These are phyloP conservation scores for Paraplagusia blochii DNA, from an alignment of 2,113 vertebrate genomes.

Conservation along the genomic window DNA sequence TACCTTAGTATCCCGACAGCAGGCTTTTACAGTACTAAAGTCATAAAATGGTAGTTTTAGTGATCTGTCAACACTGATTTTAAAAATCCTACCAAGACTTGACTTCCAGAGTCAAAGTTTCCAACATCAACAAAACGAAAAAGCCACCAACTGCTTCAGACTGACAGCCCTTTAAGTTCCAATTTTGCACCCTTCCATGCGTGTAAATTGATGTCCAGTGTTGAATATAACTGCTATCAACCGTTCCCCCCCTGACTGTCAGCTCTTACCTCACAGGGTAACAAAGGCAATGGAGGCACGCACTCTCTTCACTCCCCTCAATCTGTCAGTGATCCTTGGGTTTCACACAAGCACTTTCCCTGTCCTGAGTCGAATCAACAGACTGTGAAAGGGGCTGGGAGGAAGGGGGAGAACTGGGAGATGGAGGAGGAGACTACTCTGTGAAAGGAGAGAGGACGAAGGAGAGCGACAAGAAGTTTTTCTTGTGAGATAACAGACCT, in stretches of 20 bases:
- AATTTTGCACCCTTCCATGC: conserved; percentile 1
- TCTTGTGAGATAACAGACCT: conserved; percentile 1
- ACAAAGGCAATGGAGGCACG: conserved; percentile 23
- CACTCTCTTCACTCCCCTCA: conserved; percentile 37
- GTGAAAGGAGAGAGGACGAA: conserved; percentile 17
- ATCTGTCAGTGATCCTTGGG: conserved; percentile 65
- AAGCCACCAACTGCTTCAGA: background rate
- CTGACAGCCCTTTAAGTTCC: background rate
- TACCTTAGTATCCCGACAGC: conserved; percentile 2
- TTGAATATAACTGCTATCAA: conserved; percentile 3
- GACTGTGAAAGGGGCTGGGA: conserved; percentile 45
- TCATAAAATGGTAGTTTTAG: background rate
- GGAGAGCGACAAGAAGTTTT: background rate
- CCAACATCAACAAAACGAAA: conserved; percentile 25
- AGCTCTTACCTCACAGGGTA: conserved; percentile 70
- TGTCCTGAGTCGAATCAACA: conserved; percentile 60
- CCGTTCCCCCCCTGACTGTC: conserved; percentile 23
- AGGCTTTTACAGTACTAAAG: no score
- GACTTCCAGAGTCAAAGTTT: conserved; percentile 44
- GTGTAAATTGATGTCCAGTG: conserved; percentile 19
- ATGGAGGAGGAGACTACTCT: conserved; percentile 9
- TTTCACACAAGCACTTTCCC: conserved; percentile 66
- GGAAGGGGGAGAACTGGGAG: conserved; percentile 20
- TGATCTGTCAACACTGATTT: background rate
- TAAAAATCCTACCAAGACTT: conserved; percentile 12